phyloP scores from a whole-genome alignment of 2,113 vertebrate genomes.

The Hyla sarda region DNA sequence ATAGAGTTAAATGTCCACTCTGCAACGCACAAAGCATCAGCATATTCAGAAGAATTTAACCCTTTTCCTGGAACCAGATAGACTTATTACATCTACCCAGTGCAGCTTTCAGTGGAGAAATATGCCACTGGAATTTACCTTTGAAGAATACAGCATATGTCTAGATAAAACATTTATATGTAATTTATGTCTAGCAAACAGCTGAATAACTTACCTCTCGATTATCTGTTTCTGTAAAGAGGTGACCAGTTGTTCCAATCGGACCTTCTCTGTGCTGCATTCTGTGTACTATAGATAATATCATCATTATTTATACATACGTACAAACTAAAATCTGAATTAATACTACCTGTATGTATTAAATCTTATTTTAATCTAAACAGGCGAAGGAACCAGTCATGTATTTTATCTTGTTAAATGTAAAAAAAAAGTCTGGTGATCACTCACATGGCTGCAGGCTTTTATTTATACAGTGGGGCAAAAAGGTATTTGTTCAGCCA shows the following conservation, averaged over 20 bases:
- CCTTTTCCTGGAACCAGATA: too few relatives aligned
- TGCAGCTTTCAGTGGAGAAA: too few relatives aligned
- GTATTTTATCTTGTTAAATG: neutral
- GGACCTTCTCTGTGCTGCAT: slow-evolving; percentile 64
- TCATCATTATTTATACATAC: neutral
- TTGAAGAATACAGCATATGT: neutral
- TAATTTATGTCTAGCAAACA: neutral
- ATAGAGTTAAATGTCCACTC: too few relatives aligned
- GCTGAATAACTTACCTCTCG: slow-evolving; percentile 64
- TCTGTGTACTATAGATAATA: slow-evolving; percentile 58
- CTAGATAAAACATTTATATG: neutral
- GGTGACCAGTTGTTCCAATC: slow-evolving; percentile 65
- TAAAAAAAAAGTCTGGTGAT: neutral
- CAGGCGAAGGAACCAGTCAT: neutral
- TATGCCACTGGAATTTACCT: too few relatives aligned
- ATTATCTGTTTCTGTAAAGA: slow-evolving; percentile 67
- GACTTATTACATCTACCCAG: too few relatives aligned
- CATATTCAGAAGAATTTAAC: too few relatives aligned
- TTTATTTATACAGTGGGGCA: too few relatives aligned
- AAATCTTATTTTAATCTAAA: neutral
- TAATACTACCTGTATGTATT: neutral
- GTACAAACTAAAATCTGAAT: neutral
- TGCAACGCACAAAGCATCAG: too few relatives aligned
- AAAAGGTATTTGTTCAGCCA: too few relatives aligned
- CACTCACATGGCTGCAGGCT: neutral